phyloP scores from a whole-genome alignment of 2,113 vertebrate genomes.

The Caloenas nicobarica region DNA sequence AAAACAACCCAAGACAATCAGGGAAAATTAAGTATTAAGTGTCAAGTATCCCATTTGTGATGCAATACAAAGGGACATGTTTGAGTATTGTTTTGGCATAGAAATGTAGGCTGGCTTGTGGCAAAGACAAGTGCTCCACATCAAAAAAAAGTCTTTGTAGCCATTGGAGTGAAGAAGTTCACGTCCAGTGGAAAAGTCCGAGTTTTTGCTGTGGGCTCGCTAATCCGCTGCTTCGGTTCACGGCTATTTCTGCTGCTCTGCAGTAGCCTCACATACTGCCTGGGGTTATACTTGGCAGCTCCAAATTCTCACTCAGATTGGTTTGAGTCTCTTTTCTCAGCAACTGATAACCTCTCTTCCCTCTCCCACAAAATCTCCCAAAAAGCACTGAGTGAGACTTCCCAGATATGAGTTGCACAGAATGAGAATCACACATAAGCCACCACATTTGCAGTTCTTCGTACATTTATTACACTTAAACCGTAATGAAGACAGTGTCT shows the following conservation, averaged over 20 bases:
- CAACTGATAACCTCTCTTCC: background rate
- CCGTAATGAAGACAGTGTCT: fast-evolving
- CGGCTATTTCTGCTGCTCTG: background rate
- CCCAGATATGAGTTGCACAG: background rate
- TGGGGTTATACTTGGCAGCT: background rate
- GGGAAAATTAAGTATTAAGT: background rate
- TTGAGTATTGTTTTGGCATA: background rate
- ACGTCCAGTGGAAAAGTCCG: background rate
- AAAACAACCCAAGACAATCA: background rate
- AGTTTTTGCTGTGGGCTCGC: background rate
- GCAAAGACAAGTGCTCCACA: background rate
- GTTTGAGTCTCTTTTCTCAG: background rate
- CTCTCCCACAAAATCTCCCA: fast-evolving
- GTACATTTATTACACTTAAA: background rate
- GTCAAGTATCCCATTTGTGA: background rate
- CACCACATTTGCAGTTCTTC: fast-evolving
- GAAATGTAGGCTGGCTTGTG: background rate
- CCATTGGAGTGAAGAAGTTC: background rate
- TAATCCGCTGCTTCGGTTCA: background rate
- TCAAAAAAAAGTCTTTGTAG: background rate
- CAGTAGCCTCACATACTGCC: background rate
- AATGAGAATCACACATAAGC: fast-evolving
- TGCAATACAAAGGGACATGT: background rate
- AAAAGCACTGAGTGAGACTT: background rate
- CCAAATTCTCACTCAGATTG: background rate